Evolutionary conservation across 2,113 vertebrate genomes (phyloP).

Genomic region (Larimichthys crocea): DNA sequence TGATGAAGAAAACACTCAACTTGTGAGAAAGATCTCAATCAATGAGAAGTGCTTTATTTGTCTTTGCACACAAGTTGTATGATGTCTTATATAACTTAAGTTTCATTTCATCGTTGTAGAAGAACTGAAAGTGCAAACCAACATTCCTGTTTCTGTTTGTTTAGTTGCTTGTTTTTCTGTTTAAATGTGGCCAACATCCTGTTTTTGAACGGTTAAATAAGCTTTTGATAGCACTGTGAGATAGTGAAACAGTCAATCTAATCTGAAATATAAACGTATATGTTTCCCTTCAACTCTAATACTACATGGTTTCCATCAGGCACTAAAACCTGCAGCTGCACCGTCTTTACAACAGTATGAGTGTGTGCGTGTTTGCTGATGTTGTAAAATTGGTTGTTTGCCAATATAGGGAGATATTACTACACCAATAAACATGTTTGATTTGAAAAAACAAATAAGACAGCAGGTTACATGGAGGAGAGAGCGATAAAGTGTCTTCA

Average conservation of each 20-base stretch:
- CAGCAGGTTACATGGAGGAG: not conserved
- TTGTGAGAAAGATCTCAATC: too few species aligned
- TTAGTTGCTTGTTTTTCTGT: not conserved
- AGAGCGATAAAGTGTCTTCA: not conserved
- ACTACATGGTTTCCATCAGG: not conserved
- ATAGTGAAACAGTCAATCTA: too few species aligned
- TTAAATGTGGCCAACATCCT: not conserved
- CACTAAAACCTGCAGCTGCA: constrained; percentile 27
- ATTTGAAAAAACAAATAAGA: constrained; percentile 13
- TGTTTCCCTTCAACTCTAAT: too few species aligned
- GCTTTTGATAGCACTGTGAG: too few species aligned
- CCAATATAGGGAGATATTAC: constrained; percentile 42
- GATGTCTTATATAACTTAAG: constrained; percentile 1
- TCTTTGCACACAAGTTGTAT: not conserved
- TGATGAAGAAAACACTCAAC: too few species aligned
- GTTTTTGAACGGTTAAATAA: not conserved
- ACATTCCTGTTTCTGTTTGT: not conserved
- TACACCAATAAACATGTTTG: constrained; percentile 29
- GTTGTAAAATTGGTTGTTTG: constrained; percentile 45
- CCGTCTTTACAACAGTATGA: not conserved
- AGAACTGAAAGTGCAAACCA: not conserved
- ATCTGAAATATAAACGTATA: too few species aligned
- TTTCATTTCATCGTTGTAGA: not conserved
- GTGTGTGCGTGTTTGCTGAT: constrained; percentile 47
- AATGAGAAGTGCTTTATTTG: not conserved